Conservation (phyloP, 2,797 vertebrate species). For the Odontamblyopus lacepedii region DNA sequence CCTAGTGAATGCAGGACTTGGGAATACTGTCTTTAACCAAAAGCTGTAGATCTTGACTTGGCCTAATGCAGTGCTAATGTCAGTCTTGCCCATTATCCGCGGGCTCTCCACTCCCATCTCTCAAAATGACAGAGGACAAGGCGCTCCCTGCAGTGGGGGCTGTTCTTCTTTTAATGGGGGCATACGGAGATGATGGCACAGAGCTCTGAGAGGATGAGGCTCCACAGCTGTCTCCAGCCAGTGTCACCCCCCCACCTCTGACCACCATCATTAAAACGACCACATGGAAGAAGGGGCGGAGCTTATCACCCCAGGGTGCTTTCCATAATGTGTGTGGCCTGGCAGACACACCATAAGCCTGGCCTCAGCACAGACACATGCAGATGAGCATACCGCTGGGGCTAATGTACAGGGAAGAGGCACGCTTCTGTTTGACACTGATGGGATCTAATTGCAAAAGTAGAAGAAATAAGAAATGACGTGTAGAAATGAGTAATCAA, state of each 20-base stretch:
- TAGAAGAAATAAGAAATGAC: background rate
- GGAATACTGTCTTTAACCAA: slow-evolving; percentile 39
- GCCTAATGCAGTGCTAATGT: slow-evolving; percentile 25
- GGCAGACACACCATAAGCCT: slow-evolving; percentile 26
- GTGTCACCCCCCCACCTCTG: slow-evolving; percentile 24
- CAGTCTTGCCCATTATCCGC: slow-evolving; percentile 8
- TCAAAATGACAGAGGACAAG: slow-evolving; percentile 50
- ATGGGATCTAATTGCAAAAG: background rate
- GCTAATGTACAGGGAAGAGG: background rate
- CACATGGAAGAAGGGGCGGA: slow-evolving; percentile 35
- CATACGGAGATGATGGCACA: slow-evolving; percentile 28
- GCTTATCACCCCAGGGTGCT: slow-evolving; percentile 18
- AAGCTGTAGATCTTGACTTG: background rate
- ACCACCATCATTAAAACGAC: slow-evolving; percentile 52
- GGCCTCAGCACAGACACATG: background rate
- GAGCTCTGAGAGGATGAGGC: slow-evolving; percentile 15
- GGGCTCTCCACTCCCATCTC: slow-evolving; percentile 21
- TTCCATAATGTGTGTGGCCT: slow-evolving; percentile 32
- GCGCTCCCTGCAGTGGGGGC: slow-evolving; percentile 31
- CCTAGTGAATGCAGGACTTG: slow-evolving; percentile 15
- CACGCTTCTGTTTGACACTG: background rate
- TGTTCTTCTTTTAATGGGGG: slow-evolving; percentile 34
- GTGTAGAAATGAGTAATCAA: too few relatives aligned
- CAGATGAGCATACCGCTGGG: slow-evolving; percentile 13
- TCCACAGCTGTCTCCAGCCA: slow-evolving; percentile 41